Conservation (phyloP, 2,113 vertebrate genomes). For the Pluvialis apricaria region DNA sequence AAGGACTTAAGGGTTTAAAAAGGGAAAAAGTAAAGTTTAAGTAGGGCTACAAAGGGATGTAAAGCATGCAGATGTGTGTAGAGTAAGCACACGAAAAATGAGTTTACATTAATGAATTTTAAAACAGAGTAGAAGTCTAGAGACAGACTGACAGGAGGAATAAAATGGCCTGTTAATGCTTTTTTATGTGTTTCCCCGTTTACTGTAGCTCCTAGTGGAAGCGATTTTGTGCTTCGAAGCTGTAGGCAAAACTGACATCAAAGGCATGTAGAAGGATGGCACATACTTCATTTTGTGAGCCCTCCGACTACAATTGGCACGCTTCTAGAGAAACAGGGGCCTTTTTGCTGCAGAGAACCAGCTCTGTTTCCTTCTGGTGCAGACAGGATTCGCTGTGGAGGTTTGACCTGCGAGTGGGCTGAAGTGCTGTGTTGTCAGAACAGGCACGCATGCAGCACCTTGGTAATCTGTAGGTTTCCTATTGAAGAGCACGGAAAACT, state of each 20-base stretch:
- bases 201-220: background rate
- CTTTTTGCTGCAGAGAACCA: background rate
- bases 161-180: background rate
- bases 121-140: background rate
- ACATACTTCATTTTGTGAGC: background rate
- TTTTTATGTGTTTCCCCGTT: background rate
- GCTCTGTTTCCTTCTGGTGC: accelerated
- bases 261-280: background rate
- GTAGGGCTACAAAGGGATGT: background rate
- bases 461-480: too few species aligned
- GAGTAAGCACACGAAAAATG: background rate
- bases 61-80: background rate
- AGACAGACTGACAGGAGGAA: background rate
- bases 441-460: accelerated
- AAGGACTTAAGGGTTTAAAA: background rate
- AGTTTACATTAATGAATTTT: background rate
- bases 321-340: background rate
- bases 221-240: background rate
- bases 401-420: background rate
- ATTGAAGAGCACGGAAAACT: background rate
- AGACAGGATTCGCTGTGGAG: background rate
- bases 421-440: background rate
- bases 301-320: accelerated
- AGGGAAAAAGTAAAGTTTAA: slow-evolving; percentile 4
- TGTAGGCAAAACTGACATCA: background rate